These are phyloP conservation scores for Channa striata DNA, from an alignment of 2,797 vertebrate species.

Conservation along the genomic window DNA sequence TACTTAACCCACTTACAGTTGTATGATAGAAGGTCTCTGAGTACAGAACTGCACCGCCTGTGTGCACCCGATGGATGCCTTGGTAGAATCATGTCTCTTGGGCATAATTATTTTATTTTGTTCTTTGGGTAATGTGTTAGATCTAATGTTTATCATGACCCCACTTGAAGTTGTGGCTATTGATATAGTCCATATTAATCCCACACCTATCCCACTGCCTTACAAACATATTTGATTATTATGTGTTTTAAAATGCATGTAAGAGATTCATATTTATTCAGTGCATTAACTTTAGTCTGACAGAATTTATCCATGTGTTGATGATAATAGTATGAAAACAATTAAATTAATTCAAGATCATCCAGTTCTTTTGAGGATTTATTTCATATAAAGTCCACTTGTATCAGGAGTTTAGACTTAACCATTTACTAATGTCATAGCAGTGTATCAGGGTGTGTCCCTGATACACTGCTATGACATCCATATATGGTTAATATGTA, in stretches of 20 bases:
- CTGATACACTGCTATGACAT: no score
- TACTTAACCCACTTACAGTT: conserved; percentile 55
- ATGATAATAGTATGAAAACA: neutral
- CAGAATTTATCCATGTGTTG: neutral
- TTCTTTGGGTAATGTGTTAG: neutral
- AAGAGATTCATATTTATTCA: neutral
- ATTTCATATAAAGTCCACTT: neutral
- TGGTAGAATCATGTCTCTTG: neutral
- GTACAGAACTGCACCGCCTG: conserved; percentile 9
- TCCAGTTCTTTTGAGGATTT: neutral
- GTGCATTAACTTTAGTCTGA: neutral
- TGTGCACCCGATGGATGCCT: neutral
- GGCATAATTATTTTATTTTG: conserved; percentile 7
- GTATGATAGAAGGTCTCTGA: conserved; percentile 8
- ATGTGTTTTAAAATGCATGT: neutral
- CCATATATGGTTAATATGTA: no score
- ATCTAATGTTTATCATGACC: neutral
- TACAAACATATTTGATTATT: neutral
- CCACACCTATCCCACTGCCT: neutral
- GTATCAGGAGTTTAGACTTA: neutral
- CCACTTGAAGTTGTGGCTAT: neutral
- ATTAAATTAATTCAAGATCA: neutral
- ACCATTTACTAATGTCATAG: neutral
- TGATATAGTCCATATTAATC: neutral
- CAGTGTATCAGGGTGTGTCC: neutral